Conservation (phyloP, 2,888 invertebrate species). For the Lochmaea crataegi region DNA sequence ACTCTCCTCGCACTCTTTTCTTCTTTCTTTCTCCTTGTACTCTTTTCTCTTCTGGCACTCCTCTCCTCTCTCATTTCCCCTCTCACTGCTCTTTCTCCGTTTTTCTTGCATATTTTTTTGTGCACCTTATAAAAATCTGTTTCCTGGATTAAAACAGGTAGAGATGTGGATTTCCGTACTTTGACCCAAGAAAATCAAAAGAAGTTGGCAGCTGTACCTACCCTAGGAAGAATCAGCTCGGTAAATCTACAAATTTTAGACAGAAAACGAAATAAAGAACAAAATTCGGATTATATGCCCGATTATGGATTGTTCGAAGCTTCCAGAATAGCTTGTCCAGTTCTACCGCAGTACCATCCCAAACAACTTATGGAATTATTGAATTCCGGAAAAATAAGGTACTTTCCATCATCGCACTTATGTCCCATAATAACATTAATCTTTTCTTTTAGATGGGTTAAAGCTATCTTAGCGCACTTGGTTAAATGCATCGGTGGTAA, state of each 20-base stretch:
- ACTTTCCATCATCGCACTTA: background rate
- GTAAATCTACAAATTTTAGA: slow-evolving; percentile 85
- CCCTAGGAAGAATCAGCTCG: slow-evolving; percentile 85
- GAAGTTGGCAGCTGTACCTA: slow-evolving; percentile 69
- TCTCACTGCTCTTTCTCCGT: no score
- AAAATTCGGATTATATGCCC: slow-evolving; percentile 83
- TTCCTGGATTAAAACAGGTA: slow-evolving; percentile 36
- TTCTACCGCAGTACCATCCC: slow-evolving; percentile 98
- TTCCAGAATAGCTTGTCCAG: slow-evolving; percentile 95
- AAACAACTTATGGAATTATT: slow-evolving; percentile 98
- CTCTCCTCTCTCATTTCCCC: no score
- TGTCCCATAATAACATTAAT: background rate
- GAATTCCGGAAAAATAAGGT: slow-evolving; percentile 93
- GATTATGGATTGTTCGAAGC: slow-evolving; percentile 97
- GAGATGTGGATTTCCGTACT: slow-evolving; percentile 77
- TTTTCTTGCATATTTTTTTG: no score
- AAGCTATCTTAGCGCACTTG: slow-evolving; percentile 96
- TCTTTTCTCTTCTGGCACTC: no score
- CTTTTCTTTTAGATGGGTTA: slow-evolving; percentile 79
- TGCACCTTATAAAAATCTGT: no score
- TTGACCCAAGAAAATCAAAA: slow-evolving; percentile 77
- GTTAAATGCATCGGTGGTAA: slow-evolving; percentile 78
- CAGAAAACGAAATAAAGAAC: slow-evolving; percentile 70
- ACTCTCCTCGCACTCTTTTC: no score
- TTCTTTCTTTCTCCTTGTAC: no score